These are phyloP conservation scores for Hoplodrina ambigua DNA, from an alignment of 2,888 invertebrate species.

Conservation along the genomic window DNA sequence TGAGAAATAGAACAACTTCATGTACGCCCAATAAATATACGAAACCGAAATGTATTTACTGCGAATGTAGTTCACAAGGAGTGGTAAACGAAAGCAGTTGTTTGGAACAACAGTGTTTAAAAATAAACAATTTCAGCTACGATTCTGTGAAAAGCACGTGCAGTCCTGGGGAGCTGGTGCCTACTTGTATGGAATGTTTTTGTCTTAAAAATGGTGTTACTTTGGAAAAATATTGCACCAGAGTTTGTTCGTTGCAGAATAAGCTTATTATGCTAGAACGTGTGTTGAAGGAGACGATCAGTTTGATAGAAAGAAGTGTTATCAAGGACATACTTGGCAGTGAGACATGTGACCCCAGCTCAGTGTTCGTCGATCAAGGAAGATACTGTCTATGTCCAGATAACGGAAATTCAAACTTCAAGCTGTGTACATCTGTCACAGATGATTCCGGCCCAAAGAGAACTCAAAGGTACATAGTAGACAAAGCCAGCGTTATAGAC, in stretches of 20 bases:
- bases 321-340: conserved; percentile 65
- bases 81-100: conserved; percentile 77
- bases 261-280: conserved; percentile 78
- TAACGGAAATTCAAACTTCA: conserved; percentile 70
- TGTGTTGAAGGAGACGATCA: conserved; percentile 70
- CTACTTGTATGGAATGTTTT: conserved; percentile 82
- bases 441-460: conserved; percentile 53
- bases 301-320: conserved; percentile 68
- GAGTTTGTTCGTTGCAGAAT: conserved; percentile 74
- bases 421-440: conserved; percentile 73
- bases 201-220: conserved; percentile 75
- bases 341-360: conserved; percentile 74
- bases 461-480: conserved; percentile 38
- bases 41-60: conserved; percentile 79
- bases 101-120: conserved; percentile 77
- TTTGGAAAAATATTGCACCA: conserved; percentile 76
- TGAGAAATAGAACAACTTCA: conserved; percentile 63
- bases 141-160: conserved; percentile 69
- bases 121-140: conserved; percentile 66
- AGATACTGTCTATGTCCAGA: conserved; percentile 81
- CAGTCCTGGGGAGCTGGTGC: conserved; percentile 78
- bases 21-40: conserved; percentile 78
- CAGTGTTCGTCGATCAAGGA: conserved; percentile 75
- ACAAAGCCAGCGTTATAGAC: conserved; percentile 62
- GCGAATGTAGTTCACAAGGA: conserved; percentile 77